Evolutionary conservation across 2,888 invertebrate species (phyloP).

Genomic region (Calliopum simillimum): DNA sequence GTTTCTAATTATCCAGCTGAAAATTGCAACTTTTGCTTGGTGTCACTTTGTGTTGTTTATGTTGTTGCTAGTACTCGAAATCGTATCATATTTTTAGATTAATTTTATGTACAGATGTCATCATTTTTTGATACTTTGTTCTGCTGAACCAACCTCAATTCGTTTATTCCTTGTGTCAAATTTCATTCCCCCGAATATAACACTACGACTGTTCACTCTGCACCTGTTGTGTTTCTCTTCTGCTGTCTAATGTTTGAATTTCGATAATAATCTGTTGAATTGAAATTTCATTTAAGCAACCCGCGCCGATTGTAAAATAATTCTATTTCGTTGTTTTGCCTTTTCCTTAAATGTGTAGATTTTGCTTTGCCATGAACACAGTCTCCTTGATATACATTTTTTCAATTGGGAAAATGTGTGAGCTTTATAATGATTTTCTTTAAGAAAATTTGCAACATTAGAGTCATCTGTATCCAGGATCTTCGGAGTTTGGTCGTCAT

Average conservation of each 20-base stretch:
- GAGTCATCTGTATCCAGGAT: background rate
- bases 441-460: background rate
- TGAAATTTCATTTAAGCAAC: slow-evolving; percentile 11
- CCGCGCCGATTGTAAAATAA: background rate
- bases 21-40: too few relatives aligned
- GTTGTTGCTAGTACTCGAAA: too few relatives aligned
- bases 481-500: background rate
- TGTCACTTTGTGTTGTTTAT: too few relatives aligned
- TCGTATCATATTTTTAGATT: slow-evolving; percentile 29
- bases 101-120: slow-evolving; percentile 38
- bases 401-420: slow-evolving; percentile 22
- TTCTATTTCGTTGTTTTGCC: background rate
- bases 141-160: background rate
- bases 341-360: background rate
- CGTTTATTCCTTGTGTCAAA: background rate
- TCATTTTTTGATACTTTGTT: background rate
- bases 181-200: background rate
- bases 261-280: slow-evolving; percentile 22
- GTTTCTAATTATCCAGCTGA: too few relatives aligned
- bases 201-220: background rate
- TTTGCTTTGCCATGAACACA: background rate
- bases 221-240: background rate
- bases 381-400: slow-evolving; percentile 5
- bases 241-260: background rate
- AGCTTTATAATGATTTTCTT: slow-evolving; percentile 22